Evolutionary conservation across 2,113 vertebrate species (phyloP), one percentile per base, ranked within the genome.

Genomic region (Equus przewalskii): DNA sequence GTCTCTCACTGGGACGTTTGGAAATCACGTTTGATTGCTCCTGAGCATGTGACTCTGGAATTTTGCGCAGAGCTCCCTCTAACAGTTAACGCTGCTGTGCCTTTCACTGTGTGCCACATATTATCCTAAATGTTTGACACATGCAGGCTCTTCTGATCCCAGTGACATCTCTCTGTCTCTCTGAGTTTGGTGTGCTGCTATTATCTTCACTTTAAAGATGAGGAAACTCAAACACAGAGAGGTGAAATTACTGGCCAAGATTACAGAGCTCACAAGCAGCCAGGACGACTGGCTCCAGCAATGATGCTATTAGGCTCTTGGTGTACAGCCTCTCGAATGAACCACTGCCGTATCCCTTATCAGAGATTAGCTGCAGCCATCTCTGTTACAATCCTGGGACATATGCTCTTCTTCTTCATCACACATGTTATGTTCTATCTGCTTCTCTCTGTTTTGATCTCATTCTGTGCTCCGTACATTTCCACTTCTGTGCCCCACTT

Each of bases 161-260:
- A 15, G 33, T 30, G 62, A 69, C 49, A 24, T 41, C 46, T 67
- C 41, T 69, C 1, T 18, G 18, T 41, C 46, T 67, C 41, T 69
- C 1, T 18, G 18, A 64, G 7, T 30, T 21, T 62, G 46, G 41
- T 82, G 5, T 78, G 15, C 36, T 81, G 54, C 54, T 62, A 30
- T 22, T 51, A 69, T 60, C 46, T 65, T 76, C 14, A 82, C 10
- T 49, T 75, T 56, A 67, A 16, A 46, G 49, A 76, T 62, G 36
- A 86, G 41, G 21, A 93, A 72, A 56, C 28, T 72, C n/a, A 93
- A 76, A 91, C 89, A 54, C 26, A 76, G 22, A 95, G 46, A 85
- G 26, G 28, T 26, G 22, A 93, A 82, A 87, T 62, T 33, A 64
- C 22, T 75, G 24, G 14, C n/a, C 26, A 58, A 49, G 51, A 36